phyloP scores from a whole-genome alignment of 2,888 invertebrate genomes.

The Apamea crenata region DNA sequence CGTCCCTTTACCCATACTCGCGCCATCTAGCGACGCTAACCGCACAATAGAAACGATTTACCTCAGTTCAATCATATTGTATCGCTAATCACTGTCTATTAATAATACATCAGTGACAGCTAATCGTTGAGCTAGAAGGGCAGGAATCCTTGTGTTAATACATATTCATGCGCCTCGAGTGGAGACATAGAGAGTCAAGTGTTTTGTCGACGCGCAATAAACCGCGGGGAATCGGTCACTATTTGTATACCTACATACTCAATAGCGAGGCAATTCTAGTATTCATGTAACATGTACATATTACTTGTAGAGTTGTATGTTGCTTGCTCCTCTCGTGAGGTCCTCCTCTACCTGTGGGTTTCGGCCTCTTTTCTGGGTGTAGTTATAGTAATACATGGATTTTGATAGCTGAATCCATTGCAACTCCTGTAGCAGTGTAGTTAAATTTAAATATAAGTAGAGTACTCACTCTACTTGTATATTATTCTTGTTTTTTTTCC shows the following conservation, averaged over 20 bases:
- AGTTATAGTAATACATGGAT: neutral
- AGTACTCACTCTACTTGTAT: neutral
- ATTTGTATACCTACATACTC: neutral
- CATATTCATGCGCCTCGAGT: constrained; percentile 23
- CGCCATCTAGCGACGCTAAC: constrained; percentile 21
- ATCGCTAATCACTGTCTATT: neutral
- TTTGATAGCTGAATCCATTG: neutral
- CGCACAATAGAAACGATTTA: neutral
- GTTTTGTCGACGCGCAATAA: neutral
- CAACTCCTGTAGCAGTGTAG: neutral
- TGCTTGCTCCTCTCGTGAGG: neutral
- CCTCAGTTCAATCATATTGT: constrained; percentile 1
- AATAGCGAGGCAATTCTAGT: neutral
- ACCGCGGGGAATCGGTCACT: constrained; percentile 14
- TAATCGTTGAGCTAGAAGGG: constrained; percentile 6
- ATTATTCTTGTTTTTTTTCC: too few species aligned
- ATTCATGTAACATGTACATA: neutral
- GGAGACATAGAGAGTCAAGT: constrained; percentile 18
- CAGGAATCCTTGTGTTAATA: constrained; percentile 12
- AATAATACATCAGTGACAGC: neutral
- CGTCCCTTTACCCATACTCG: neutral
- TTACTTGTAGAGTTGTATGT: neutral
- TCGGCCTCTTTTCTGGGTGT: neutral
- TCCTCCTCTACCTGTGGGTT: neutral
- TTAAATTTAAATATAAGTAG: neutral